Conservation (phyloP, 1,140 invertebrate species). For the Drosophila pachea region DNA sequence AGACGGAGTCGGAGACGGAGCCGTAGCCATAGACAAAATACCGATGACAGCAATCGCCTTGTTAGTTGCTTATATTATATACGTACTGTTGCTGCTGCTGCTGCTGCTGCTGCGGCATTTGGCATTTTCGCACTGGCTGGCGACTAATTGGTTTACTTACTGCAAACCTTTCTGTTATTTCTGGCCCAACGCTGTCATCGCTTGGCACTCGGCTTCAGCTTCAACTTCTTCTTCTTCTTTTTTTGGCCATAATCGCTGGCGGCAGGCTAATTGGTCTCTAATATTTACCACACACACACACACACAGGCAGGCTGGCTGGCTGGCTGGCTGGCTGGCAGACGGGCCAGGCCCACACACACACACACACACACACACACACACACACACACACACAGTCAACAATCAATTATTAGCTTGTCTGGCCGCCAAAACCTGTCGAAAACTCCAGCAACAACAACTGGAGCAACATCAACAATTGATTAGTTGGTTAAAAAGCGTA, state of each 20-base stretch:
- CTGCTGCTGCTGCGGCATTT: not conserved
- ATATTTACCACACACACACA: not conserved
- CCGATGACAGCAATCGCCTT: constrained; percentile 13
- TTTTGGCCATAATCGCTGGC: constrained; percentile 46
- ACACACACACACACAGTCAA: constrained; percentile 49
- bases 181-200: not conserved
- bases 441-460: constrained; percentile 18
- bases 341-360: constrained; percentile 15
- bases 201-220: constrained; percentile 23
- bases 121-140: constrained; percentile 25
- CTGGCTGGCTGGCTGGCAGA: not conserved
- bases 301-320: too few species aligned
- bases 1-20: not conserved
- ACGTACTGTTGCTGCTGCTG: not conserved
- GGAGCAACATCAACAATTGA: constrained; percentile 43
- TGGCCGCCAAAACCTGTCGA: not conserved
- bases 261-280: constrained; percentile 7
- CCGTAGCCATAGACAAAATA: constrained; percentile 8
- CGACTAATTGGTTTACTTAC: constrained; percentile 67
- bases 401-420: constrained; percentile 45
- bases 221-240: not conserved
- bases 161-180: constrained; percentile 42
- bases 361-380: constrained; percentile 39
- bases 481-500: constrained; percentile 60
- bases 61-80: constrained; percentile 23